These are phyloP conservation scores for Furcifer pardalis DNA, from an alignment of 2,797 vertebrate genomes.

Conservation along the genomic window DNA sequence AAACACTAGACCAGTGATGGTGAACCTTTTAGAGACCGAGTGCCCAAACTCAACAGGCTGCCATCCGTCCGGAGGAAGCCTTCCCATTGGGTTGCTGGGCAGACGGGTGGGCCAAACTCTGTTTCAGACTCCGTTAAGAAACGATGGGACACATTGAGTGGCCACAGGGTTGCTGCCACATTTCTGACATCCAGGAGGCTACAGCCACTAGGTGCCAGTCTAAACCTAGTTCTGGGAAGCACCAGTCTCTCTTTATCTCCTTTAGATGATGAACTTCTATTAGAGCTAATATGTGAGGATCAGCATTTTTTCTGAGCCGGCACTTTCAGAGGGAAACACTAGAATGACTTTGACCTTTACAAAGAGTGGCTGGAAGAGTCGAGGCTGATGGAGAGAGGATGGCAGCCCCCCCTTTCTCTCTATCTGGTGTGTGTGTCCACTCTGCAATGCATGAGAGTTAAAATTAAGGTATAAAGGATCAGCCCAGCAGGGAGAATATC, in stretches of 20 bases:
- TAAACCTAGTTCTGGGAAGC: neutral
- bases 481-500: too few species aligned
- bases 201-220: constrained; percentile 2
- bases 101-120: too few species aligned
- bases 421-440: too few species aligned
- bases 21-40: too few species aligned
- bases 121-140: too few species aligned
- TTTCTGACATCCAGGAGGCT: neutral
- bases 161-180: too few species aligned
- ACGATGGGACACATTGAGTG: too few species aligned
- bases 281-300: neutral
- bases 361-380: neutral
- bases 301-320: neutral
- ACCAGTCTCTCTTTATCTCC: neutral
- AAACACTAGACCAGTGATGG: neutral
- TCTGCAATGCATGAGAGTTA: neutral
- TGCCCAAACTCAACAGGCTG: too few species aligned
- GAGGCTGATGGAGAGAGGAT: neutral
- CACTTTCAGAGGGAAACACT: neutral
- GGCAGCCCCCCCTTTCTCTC: too few species aligned
- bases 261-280: too few species aligned
- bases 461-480: neutral
- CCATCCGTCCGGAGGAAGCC: too few species aligned
- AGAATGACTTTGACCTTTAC: constrained; percentile 8
- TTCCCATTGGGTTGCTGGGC: too few species aligned